These are phyloP conservation scores for Dufourea novaeangliae DNA, from an alignment of 1,140 invertebrate species.

Conservation along the genomic window DNA sequence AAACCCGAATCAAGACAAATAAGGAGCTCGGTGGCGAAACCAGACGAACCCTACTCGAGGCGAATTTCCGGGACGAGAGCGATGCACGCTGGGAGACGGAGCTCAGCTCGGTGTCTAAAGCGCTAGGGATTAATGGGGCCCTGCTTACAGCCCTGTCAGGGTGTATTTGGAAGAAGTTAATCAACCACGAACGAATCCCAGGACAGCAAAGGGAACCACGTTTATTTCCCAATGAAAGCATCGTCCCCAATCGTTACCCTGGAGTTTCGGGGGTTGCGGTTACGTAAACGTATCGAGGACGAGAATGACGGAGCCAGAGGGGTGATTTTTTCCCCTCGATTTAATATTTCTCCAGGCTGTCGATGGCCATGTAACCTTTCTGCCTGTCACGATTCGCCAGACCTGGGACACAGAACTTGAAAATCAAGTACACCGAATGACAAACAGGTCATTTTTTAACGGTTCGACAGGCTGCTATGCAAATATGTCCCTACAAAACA, in stretches of 20 bases:
- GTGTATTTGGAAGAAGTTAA: slow-evolving; percentile 19
- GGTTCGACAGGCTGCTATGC: background rate
- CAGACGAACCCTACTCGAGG: slow-evolving; percentile 11
- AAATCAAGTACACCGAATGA: too few species aligned
- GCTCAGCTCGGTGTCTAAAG: background rate
- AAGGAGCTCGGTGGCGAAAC: slow-evolving; percentile 9
- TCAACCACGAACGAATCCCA: background rate
- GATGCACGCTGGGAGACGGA: slow-evolving; percentile 9
- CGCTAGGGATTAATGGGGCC: slow-evolving; percentile 19
- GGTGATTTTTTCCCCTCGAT: too few species aligned
- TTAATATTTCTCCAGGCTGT: too few species aligned
- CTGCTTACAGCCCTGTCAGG: slow-evolving; percentile 1
- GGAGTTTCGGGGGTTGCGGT: too few species aligned
- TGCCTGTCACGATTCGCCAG: too few species aligned
- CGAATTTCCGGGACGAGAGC: slow-evolving; percentile 12
- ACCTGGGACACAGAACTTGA: too few species aligned
- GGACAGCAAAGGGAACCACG: too few species aligned
- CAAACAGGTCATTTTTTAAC: background rate
- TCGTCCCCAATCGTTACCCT: too few species aligned
- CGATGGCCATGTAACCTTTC: too few species aligned
- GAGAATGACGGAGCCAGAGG: too few species aligned
- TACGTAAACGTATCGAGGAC: too few species aligned
- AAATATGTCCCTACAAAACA: slow-evolving; percentile 10
- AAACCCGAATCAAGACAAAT: slow-evolving; percentile 32
- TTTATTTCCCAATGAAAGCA: too few species aligned